Evolutionary conservation across 2,113 vertebrate species (phyloP), one percentile per base, ranked within the genome.

Genomic region (Myiagra hebetior): DNA sequence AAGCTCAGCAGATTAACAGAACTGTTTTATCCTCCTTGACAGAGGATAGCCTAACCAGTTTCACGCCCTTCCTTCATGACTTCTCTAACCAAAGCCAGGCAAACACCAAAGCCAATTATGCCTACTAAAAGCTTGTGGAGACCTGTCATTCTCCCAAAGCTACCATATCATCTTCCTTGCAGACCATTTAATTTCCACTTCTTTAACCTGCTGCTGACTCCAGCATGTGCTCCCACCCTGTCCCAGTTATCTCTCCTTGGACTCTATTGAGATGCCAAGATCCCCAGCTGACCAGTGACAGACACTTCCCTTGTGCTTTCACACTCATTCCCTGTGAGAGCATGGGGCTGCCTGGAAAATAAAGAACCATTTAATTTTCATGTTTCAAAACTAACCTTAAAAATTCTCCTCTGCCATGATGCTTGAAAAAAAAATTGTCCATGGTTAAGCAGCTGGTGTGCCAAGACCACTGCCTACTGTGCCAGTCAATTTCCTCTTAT

Each of bases 401-500:
- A 78, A 93, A 79, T 64, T 91, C 70, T 93, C 8, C 49, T 83
- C 23, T 79, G 44, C 91, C 85, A 93, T 57, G 57, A 69, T 50
- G 18, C 53, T 87, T 84, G 57, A 44, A 84, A 91, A 37, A 37
- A 91, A 94, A 92, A 83, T 31, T 91, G 89, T 57, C 73, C 56
- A 35, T 75, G 84, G 91, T 75, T 94, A 85, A 91, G 93, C 95
- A 94, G 56, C 91, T 95, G 91, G 93, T 91, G 64, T 87, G 86
- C 94, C 28, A 49, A 96, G 87, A 96, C 91, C 95, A 92, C 89
- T 96, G 77, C 93, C 87, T 91, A 85, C 93, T 94, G 91, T 87
- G 94, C 91, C 94, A 92, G 89, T 95, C 94, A 96, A 96, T 96
- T 95, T 96, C 91, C 87, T 96, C 93, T 93, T 96, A 96, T 97